Evolutionary conservation across 2,888 invertebrate species (phyloP).

Genomic region (Diloba caeruleocephala): DNA sequence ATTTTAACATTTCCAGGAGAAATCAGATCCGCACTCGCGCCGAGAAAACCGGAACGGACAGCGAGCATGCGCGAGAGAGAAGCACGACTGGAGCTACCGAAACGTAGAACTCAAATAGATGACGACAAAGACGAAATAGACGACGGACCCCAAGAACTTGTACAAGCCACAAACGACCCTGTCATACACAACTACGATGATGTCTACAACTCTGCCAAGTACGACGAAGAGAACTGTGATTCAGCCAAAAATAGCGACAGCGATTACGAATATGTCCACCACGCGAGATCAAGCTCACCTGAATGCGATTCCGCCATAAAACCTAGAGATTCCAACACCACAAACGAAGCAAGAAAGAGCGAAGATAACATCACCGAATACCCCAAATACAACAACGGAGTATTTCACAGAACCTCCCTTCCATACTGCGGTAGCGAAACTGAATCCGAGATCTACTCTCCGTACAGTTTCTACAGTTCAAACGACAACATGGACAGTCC

Average conservation of each 20-base stretch:
- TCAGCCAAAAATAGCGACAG: constrained; percentile 89
- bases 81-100: constrained; percentile 90
- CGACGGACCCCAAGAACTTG: constrained; percentile 80
- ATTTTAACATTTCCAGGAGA: constrained; percentile 92
- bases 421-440: constrained; percentile 95
- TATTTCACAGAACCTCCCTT: constrained; percentile 91
- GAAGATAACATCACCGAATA: constrained; percentile 80
- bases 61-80: constrained; percentile 95
- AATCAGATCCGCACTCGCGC: constrained; percentile 94
- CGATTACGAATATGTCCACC: constrained; percentile 91
- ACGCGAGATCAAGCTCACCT: constrained; percentile 91
- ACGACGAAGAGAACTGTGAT: constrained; percentile 82
- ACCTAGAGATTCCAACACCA: constrained; percentile 68
- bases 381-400: constrained; percentile 90
- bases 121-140: constrained; percentile 88
- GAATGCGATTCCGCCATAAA: constrained; percentile 91
- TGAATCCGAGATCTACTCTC: constrained; percentile 95
- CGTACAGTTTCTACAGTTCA: constrained; percentile 93
- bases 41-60: constrained; percentile 95
- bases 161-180: constrained; percentile 83
- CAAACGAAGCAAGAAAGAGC: constrained; percentile 70
- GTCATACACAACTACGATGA: constrained; percentile 86
- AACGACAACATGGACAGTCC: constrained; percentile 88
- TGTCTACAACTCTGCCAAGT: constrained; percentile 83
- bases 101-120: constrained; percentile 82